Evolutionary conservation across 2,113 vertebrate genomes (phyloP), one percentile per base, ranked within the genome.

Genomic region (Hemiscyllium ocellatum): DNA sequence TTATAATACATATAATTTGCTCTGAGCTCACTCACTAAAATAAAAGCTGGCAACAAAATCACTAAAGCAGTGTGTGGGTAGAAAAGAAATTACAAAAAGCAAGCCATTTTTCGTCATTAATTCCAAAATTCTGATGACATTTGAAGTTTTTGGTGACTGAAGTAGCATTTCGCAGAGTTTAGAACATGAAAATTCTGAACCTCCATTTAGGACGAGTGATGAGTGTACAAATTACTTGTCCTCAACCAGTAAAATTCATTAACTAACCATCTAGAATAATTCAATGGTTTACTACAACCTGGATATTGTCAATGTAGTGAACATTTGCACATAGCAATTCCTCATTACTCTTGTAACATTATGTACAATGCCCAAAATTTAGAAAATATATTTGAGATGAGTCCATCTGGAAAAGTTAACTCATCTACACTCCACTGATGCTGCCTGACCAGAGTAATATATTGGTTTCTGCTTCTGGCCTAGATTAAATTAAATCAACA

Each of bases 31-130:
- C 42, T 33, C 29, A 19, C 50, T 94, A 68, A 42, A 1, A 19
- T 37, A 20, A 33, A 95, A 72, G 72, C 68, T 72, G 94, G 69
- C 94, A 95, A 72, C 93, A 95, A 70, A 47, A 5, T 95, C 50
- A 70, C 20, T 68, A 94, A 94, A 94, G 29, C 12, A 72, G 8
- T 52, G 24, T 29, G 87, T 26, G 66, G 37, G 29, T 50, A 17
- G 17, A 72, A 95, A 13, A 47, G 47, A 72, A 72, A 29, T 15
- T 94, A 42, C 65, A 69, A 94, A 94, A 94, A 6, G 80, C 42
- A 85, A 47, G 42, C 24, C 37, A 37, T 2, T 94, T 70, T 70
- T 47, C 66, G 70, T 29, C 68, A 70, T 47, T n/a, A 65, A 66
- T 33, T 93, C 12, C 19, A 37, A 66, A 61, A 4, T 52, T 24